These are phyloP conservation scores for Hemibagrus guttatus DNA, from an alignment of 2,797 vertebrate species.

Conservation along the genomic window DNA sequence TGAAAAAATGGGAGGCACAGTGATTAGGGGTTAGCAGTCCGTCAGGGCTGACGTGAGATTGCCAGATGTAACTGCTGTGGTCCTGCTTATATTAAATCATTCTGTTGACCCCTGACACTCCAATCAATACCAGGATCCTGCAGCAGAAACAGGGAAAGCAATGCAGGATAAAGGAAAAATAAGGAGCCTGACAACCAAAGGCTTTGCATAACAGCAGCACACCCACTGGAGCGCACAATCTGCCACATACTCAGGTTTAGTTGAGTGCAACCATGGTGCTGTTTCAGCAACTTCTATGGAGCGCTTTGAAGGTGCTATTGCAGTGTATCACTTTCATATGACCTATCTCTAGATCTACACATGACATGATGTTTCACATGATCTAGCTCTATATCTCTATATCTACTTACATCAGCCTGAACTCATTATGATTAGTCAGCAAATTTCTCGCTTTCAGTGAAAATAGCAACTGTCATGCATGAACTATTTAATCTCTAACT, in stretches of 20 bases:
- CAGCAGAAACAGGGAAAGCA: background rate
- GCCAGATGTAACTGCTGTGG: background rate
- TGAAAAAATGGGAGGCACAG: background rate
- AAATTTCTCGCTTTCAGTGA: background rate
- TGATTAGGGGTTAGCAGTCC: background rate
- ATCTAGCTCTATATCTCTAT: no score
- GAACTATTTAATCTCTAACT: background rate
- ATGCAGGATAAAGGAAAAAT: background rate
- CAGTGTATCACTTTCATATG: background rate
- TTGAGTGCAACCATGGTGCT: background rate
- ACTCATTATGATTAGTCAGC: background rate
- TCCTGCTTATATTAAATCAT: slow-evolving; percentile 11
- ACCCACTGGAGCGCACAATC: background rate
- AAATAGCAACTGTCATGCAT: background rate
- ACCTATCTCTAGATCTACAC: no score
- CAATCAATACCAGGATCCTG: background rate
- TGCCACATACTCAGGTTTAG: slow-evolving; percentile 15
- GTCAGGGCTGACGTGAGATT: background rate
- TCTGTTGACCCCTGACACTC: background rate
- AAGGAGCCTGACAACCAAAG: background rate
- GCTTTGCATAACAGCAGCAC: background rate
- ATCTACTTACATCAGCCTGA: background rate
- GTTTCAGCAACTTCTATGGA: slow-evolving; percentile 1
- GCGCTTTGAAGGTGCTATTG: no score
- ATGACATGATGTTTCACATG: no score